Base-by-base conservation (phyloP, 1,140 invertebrate genomes). In the Cyclargus thomasi region DNA sequence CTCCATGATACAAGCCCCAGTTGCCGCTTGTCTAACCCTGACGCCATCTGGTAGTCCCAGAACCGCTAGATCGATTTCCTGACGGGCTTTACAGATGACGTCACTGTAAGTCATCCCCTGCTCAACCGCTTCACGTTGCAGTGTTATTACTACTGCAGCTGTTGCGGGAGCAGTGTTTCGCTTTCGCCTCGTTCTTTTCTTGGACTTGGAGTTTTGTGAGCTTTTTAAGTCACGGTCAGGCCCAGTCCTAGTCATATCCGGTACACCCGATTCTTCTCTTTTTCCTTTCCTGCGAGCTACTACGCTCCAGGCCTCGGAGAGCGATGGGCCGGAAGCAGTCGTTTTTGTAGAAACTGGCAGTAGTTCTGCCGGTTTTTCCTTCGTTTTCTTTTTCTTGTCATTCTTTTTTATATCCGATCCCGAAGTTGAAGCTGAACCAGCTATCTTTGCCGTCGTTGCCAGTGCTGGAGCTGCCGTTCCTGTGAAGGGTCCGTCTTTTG, bases 1-100 rank as follows among this genome's bases (percentile, higher is more conserved):
- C 22, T 76, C 74, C 0, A 79, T 29, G 0, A 74, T n/a, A 0
- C 74, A 67, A 0, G 71, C 77, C 1, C 77, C 74, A 0, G 73
- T 74, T 0, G 65, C 66, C 3, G 71, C 65, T 14, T 8, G 36
- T 11, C 62, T 53, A n/a, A 65, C 63, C 0, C 20, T 8, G 1
- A 39, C n/a, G 0, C 72, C 2, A 0, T 17, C 35, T 1, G 0
- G 0, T 2, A 72, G 65, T 0, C 65, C 67, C 1, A 64, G 6
- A 0, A 35, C 53, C 2, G 36, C 5, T 0, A 70, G 20, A 4
- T 66, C 35, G 0, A 75, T 57, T 29, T 53, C 14, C 0, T n/a
- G 18, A 20, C 17, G 62, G 16, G 68, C 69, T 5, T 67, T 62
- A 1, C 62, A 14, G 0, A 76, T 11, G 1, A 68, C 18, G 0